Base-by-base conservation (phyloP, 2,797 vertebrate species). In the Schizothorax lantsangensis region DNA sequence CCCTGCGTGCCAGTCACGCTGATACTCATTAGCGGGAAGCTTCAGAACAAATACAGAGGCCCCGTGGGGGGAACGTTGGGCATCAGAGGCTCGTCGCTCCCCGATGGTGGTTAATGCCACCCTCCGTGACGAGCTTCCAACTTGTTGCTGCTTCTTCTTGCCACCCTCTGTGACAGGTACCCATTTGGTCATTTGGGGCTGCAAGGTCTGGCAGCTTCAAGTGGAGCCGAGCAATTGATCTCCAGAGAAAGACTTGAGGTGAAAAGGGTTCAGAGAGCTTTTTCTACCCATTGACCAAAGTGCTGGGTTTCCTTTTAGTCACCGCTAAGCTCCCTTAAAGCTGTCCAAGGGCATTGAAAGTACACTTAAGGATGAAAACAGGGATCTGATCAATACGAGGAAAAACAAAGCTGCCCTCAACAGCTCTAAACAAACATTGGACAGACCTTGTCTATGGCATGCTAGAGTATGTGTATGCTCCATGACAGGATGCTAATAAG, bases 401-500 rank as follows among this genome's bases (percentile, higher is more conserved):
- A 90, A 89, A 91, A 91, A 80, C 75, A 85, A 85, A 88, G 92
- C 91, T 92, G 88, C 90, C 90, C 80, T 89, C 89, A 90, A 87
- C 92, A 90, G 90, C 90, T 91, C 90, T 89, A 88, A 89, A 79
- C 92, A 89, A 91, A 90, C 77, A 33, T 89, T 90, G 80, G 88
- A 89, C 88, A 93, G 91, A 93, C 90, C 92, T 92, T 84, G 88
- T 88, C 89, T 88, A 91, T 91, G 91, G 84, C 79, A 85, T 86
- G 91, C 89, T 69, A 68, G 40, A 47, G 26, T 21, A 66, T 40
- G 88, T 91, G 90, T 93, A 90, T 89, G 89, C 91, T 91, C 30
- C 23, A 87, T 90, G 89, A 90, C 91, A 87, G 88, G 91, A 92
- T 90, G 91, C 90, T 92, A 94, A 95, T 93, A 94, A 91, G 92